Conservation (phyloP, 2,113 vertebrate genomes). For the Thamnaconus septentrionalis region DNA sequence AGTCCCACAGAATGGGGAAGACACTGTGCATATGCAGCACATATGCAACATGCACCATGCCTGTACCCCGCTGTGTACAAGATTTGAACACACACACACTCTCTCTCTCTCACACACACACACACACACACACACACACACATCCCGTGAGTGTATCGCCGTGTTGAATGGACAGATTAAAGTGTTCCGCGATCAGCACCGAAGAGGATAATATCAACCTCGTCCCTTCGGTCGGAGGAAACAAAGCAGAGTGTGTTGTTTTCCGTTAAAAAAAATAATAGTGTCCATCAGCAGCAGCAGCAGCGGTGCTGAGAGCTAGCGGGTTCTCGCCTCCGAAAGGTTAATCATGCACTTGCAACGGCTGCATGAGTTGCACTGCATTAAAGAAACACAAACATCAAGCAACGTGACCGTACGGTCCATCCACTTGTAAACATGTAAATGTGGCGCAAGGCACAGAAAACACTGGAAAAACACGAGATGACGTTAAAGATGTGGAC, state of each 20-base stretch:
- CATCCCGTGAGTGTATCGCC: slow-evolving; percentile 43
- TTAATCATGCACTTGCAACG: slow-evolving; percentile 17
- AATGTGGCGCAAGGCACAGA: not conserved
- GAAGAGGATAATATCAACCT: slow-evolving; percentile 57
- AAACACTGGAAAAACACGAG: not conserved
- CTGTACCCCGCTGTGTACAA: slow-evolving; percentile 43
- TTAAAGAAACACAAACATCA: slow-evolving; percentile 3
- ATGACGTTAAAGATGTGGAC: not conserved
- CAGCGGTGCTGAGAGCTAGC: slow-evolving; percentile 19
- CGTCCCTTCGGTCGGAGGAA: slow-evolving; percentile 59
- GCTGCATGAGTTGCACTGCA: slow-evolving; percentile 5
- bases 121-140: slow-evolving; percentile 23
- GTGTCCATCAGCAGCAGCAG: slow-evolving; percentile 27
- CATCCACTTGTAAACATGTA: slow-evolving; percentile 4
- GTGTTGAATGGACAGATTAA: slow-evolving; percentile 67
- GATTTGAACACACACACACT: slow-evolving; percentile 23
- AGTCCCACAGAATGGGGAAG: slow-evolving; percentile 38
- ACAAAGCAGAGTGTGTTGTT: slow-evolving; percentile 45
- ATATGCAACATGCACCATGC: slow-evolving; percentile 48
- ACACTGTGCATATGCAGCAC: slow-evolving; percentile 53
- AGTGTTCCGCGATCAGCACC: slow-evolving; percentile 40
- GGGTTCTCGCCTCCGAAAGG: not conserved
- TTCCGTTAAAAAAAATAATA: slow-evolving; percentile 1
- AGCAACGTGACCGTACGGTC: not conserved
- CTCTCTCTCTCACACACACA: slow-evolving; percentile 26